Percentiles rank a stretch among this genome's conserved stretches.
Evolutionary conservation across 2,797 vertebrate species (phyloP).

Genomic region (Eulemur coronatus): DNA sequence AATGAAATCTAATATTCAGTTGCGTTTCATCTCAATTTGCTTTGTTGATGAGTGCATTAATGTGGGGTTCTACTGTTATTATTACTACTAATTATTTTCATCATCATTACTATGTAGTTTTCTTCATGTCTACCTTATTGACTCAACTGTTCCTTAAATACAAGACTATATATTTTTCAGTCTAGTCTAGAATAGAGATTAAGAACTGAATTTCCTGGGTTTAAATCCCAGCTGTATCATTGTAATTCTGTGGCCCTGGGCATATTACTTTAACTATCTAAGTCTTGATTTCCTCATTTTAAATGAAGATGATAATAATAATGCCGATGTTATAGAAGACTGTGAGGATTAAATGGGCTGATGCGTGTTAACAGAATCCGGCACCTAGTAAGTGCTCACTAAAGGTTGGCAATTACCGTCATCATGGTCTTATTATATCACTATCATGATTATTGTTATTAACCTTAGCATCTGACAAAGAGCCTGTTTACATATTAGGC

Average conservation of each 20-base stretch:
- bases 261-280: constrained; percentile 17
- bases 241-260: neutral
- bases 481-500: neutral
- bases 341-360: neutral
- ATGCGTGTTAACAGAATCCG: neutral
- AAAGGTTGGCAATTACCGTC: neutral
- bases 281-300: constrained; percentile 23
- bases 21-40: neutral
- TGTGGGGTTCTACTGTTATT: neutral
- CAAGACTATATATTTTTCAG: neutral
- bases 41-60: neutral
- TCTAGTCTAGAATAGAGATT: neutral
- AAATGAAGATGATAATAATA: neutral
- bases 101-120: neutral
- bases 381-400: constrained; percentile 8
- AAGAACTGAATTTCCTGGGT: neutral
- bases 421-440: neutral
- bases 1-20: neutral
- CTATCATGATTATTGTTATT: neutral
- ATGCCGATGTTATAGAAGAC: neutral
- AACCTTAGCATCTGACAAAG: neutral
- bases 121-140: neutral
- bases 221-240: neutral
- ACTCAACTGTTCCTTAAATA: constrained; percentile 10
- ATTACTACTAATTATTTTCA: neutral